Base-by-base conservation (phyloP, 2,113 vertebrate genomes). In the Vidua macroura region DNA sequence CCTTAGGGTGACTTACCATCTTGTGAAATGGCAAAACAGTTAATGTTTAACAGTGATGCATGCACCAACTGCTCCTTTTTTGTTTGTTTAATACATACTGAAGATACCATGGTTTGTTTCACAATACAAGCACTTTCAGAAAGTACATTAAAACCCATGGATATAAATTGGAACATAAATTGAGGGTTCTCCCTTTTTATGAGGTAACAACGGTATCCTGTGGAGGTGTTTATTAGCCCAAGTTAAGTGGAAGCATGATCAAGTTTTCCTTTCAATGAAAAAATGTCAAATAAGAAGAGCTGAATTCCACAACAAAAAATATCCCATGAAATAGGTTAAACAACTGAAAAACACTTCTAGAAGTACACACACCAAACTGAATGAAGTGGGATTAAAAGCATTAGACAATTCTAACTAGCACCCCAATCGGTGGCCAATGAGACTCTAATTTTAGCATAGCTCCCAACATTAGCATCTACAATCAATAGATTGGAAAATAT, bases 201-300 rank as follows among this genome's bases (percentile, higher is more conserved):
- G 93, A 95, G 94, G 94, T 96, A 96, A 96, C 91, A 96, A 93
- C 83, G 14, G n/a, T 92, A 95, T 94, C 92, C 93, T 84, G 86
- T 27, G 55, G 93, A 96, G 88, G 94, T 91, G 95, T 96, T 97
- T 97, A 97, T 96, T 96, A 94, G 90, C 83, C 58, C n/a, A 83
- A 85, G 84, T 89, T 94, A 95, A 94, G 76, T 85, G 46, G 49
- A 95, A 94, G 74, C 77, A 85, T 18, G 51, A 33, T 83, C 31
- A 68, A 60, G 56, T 66, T 92, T 88, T 93, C 68, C 73, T 74
- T 81, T n/a, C 9, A 19, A 67, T 30, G 83, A 37, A 83, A 92
- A 88, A 59, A 92, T 11, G 9, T 73, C 46, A 76, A 88, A 48
- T 39, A 79, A 62, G 33, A 83, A 81, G 30, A 58, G 13, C 41